Evolutionary conservation across 1,140 invertebrate genomes (phyloP), one percentile per base, ranked within the genome.

Genomic region (Pogonus chalceus): DNA sequence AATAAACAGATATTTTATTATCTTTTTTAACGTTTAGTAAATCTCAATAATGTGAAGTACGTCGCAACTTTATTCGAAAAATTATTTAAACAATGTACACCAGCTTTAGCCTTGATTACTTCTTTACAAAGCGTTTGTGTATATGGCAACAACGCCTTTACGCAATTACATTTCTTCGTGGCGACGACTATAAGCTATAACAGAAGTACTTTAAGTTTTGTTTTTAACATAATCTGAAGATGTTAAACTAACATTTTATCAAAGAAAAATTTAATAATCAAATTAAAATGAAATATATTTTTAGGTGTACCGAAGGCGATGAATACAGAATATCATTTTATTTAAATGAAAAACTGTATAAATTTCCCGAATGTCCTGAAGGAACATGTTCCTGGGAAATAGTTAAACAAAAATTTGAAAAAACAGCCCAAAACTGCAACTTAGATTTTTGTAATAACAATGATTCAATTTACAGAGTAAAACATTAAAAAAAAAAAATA

Each of bases 401-500:
- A 12, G 9, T 49, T 2, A 9, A 49, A 23, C 12, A 18, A 2
- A 21, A 12, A 23, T 18, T 49, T 12, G 12, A 14, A 14, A 22
- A 12, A 12, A 14, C 23, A 2, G 23, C 12, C 4, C 9, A 49
- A 24, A 49, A 49, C 14, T 49, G 47, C 23, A 49, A 23, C 14
- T 49, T 23, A 7, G 23, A 49, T 24, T 49, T 49, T 49, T 49
- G 47, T 49, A 23, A 43, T 18, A 18, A 43, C n/a, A n/a, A n/a
- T n/a, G n/a, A n/a, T n/a, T n/a, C n/a, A n/a, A n/a, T n/a, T n/a
- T n/a, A n/a, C n/a, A n/a, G n/a, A n/a, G n/a, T n/a, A n/a, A n/a
- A n/a, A n/a, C n/a, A n/a, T n/a, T n/a, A n/a, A n/a, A n/a, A n/a
- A n/a, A n/a, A n/a, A n/a, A n/a, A n/a, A n/a, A n/a, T n/a, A n/a